These are phyloP conservation scores for Suncus etruscus DNA, from an alignment of 2,113 vertebrate genomes.

Conservation along the genomic window DNA sequence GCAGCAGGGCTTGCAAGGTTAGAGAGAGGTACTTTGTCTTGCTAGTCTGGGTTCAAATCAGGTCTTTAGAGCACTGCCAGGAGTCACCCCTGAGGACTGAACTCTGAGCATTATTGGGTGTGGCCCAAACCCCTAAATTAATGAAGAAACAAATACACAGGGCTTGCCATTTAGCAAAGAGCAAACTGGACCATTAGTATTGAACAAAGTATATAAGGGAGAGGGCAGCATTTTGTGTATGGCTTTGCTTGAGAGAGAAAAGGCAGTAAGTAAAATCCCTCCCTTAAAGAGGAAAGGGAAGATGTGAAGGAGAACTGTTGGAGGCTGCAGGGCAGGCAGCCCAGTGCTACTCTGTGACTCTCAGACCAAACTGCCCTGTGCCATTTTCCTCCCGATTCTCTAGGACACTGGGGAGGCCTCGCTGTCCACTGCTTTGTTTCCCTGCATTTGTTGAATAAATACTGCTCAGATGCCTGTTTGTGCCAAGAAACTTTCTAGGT, in stretches of 20 bases:
- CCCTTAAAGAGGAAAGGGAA: neutral
- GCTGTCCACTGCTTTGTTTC: neutral
- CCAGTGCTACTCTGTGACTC: neutral
- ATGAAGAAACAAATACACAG: neutral
- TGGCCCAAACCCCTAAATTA: no score
- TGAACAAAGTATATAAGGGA: constrained; percentile 6
- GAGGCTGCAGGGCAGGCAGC: no score
- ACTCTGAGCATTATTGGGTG: no score
- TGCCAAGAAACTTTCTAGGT: constrained; percentile 42
- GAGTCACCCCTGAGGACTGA: no score
- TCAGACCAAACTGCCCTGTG: constrained; percentile 12
- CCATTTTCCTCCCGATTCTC: neutral
- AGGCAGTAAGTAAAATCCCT: neutral
- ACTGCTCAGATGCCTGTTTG: neutral
- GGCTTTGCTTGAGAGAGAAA: neutral
- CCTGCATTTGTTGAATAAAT: neutral
- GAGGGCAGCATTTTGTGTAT: neutral
- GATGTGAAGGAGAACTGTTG: no score
- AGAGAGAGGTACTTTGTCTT: no score
- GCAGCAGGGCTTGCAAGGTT: neutral
- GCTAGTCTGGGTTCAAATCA: no score
- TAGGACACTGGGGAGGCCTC: neutral
- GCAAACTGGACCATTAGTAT: neutral
- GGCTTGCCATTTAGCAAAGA: neutral
- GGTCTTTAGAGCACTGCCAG: no score